Conservation (phyloP, 1,140 invertebrate genomes). For the Danaus melanippus region DNA sequence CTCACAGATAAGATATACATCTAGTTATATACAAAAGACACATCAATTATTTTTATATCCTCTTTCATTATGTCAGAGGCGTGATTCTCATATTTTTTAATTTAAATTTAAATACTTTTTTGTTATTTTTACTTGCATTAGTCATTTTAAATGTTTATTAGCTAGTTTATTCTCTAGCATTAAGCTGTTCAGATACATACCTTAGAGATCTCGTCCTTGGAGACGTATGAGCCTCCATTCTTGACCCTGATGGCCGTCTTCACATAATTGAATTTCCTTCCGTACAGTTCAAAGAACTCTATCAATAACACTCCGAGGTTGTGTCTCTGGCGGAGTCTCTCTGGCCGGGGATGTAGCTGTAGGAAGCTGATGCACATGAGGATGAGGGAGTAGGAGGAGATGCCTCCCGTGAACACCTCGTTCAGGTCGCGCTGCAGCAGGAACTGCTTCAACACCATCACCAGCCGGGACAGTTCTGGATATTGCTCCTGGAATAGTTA, state of each 20-base stretch:
- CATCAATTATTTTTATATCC: no score
- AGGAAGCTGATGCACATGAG: constrained; percentile 98
- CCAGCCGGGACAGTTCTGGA: constrained; percentile 92
- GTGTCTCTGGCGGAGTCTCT: constrained; percentile 63
- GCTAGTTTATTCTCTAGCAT: no score
- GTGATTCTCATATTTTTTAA: no score
- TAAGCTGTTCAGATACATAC: no score
- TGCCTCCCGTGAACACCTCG: constrained; percentile 99
- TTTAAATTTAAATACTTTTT: no score
- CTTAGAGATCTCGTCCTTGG: constrained; percentile 92
- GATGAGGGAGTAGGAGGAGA: constrained; percentile 98
- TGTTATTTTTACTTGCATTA: no score
- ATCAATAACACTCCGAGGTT: constrained; percentile 96
- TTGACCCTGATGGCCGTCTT: constrained; percentile 95
- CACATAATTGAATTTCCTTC: constrained; percentile 96
- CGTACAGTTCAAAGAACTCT: constrained; percentile 98
- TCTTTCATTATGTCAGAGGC: no score
- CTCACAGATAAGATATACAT: no score
- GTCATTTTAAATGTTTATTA: no score
- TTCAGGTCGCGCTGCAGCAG: constrained; percentile 96
- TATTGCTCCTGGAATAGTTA: constrained; percentile 74
- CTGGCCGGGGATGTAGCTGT: constrained; percentile 78
- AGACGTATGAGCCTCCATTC: constrained; percentile 94
- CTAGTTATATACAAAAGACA: no score
- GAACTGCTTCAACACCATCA: constrained; percentile 98